Base-by-base conservation (phyloP, 2,797 vertebrate species). In the Epinephelus malabaricus region DNA sequence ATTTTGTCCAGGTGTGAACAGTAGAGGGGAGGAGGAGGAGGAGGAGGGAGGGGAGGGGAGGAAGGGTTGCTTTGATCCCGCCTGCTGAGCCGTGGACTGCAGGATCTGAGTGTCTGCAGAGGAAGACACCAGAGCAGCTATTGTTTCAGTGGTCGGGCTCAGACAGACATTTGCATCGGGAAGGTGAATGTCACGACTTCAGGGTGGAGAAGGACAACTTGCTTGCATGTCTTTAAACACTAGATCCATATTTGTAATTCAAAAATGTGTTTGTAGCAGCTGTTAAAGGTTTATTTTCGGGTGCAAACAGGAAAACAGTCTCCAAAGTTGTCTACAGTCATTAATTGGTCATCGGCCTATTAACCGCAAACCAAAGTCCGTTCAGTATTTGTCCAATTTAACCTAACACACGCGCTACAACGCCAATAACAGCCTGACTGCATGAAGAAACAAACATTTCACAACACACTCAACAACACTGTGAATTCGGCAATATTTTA, bases 1-100 rank as follows among this genome's bases (percentile, higher is more conserved):
- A 79, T 47, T 34, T 88, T 11, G 12, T 8, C 6, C 74, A 94
- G 88, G 94, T 94, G 94, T 87, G 88, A 94, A 92, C 27, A 3
- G 56, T 0, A 53, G 43, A 58, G 51, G 58, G 38, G 30, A 19
- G 69, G n/a, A 34, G 1, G 30, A 5, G 14, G 45, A 34, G 30
- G 40, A 40, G 40, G 11, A 12, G 11, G 40, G 7, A 6, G 14
- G 11, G 40, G 7, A 6, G 14, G 40, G 11, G 40, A 43, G 7
- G 6, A 17, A 40, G 82, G 34, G 72, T 38, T 30, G 34, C 94
- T 93, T 95, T 96, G 92, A 96, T 95, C 92, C 78, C 69, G 64
- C 43, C 65, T 25, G 66, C 21, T 30, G 62, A 72, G n/a, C 21
- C 58, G 23, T 34, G 65, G n/a, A 51, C 62, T 27, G 54, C 18